Percentiles rank a stretch among this genome's conserved stretches.
Evolutionary conservation across 2,797 vertebrate species (phyloP).

Genomic region (Sus cebifrons): DNA sequence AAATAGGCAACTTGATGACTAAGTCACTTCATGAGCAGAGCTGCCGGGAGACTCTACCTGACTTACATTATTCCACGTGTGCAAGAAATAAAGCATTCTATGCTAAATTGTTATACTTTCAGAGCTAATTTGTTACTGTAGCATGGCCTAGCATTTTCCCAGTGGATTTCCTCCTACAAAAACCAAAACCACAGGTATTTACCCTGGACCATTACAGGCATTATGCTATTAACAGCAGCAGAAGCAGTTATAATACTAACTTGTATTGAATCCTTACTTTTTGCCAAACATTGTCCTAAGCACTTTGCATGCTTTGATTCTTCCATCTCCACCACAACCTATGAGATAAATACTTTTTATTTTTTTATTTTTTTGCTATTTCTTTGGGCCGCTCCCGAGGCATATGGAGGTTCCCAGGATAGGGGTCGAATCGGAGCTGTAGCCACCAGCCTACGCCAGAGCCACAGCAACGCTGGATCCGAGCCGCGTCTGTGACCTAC

Average conservation of each 20-base stretch:
- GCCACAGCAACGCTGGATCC: too few species aligned
- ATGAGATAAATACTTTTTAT: neutral
- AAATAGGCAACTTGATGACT: neutral
- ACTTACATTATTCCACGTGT: neutral
- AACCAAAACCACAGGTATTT: slow-evolving; percentile 44
- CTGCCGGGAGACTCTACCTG: neutral
- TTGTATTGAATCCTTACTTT: slow-evolving; percentile 22
- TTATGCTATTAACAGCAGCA: neutral
- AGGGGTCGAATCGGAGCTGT: too few species aligned
- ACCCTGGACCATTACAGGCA: neutral
- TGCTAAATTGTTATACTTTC: neutral
- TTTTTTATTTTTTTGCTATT: too few species aligned
- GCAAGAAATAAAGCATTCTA: neutral
- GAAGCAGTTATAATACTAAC: neutral
- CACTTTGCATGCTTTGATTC: neutral
- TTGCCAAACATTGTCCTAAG: neutral
- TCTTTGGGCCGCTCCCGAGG: too few species aligned
- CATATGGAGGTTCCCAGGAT: too few species aligned
- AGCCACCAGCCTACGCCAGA: too few species aligned
- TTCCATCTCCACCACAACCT: neutral
- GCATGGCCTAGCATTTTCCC: neutral
- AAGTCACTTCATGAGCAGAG: slow-evolving; percentile 18
- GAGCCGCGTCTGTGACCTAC: too few species aligned
- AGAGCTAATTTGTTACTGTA: slow-evolving; percentile 1
- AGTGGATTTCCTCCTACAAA: neutral